Base-by-base conservation (phyloP, 2,113 vertebrate species). In the Rhea americana region DNA sequence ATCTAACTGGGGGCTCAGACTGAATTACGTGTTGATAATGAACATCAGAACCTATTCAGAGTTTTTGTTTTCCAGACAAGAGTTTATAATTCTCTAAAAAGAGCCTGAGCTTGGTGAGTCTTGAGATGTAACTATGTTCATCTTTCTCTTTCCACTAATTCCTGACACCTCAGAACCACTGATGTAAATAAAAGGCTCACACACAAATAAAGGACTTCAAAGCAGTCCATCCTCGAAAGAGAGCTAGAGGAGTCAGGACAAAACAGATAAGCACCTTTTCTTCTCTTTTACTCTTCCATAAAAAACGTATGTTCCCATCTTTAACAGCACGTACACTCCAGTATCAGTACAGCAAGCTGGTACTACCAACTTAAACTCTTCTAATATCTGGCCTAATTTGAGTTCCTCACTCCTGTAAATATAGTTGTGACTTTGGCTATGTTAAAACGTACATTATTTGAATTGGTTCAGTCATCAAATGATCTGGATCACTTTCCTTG, bases 401-500 rank as follows among this genome's bases (percentile, higher is more conserved):
- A 82, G 7, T 11, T 88, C 37, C 25, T 85, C 6, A 13, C 71
- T 84, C 61, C 43, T 56, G 19, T 7, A 83, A 78, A 82, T 84
- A 30, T 32, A 87, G 25, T 16, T 84, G 13, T 65, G 56, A 53
- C 58, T 91, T 84, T 87, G 39, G 12, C 51, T 90, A 3, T 86
- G 58, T 58, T 72, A 72, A 76, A 80, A 61, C 0, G 0, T 41
- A 68, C 28, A 24, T 61, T 47, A 56, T 73, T 88, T 90, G 80
- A 90, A 91, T 72, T 1, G 0, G 35, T 83, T 85, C 81, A 91
- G 83, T 53, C 91, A 82, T 93, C 83, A 87, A 89, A 53, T 41
- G 81, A 70, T 82, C 75, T 66, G 87, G 86, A 94, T 92, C 83
- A 91, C 53, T 93, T 94, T 78, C 56, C 61, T 55, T 94, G 91